Evolutionary conservation across 1,140 invertebrate species (phyloP), one percentile per base, ranked within the genome.

Genomic region (Nasonia longicornis): DNA sequence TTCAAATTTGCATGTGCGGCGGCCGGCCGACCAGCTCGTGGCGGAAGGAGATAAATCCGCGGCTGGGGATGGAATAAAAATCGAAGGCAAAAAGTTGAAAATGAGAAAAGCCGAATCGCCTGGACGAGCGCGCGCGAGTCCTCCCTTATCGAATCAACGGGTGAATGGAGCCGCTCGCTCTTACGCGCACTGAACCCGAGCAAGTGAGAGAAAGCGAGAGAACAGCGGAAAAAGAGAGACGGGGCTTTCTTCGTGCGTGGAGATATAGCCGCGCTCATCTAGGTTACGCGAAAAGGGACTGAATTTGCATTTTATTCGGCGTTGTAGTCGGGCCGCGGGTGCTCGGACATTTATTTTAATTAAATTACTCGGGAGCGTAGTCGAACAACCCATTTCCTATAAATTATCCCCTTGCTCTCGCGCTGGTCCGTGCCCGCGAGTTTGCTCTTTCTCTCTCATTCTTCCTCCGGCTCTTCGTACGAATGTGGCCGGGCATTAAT

Each of bases 301-400:
- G 89, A 91, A 91, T 91, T 91, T 91, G 90, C 90, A 91, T 91
- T 91, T 91, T 91, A 90, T 91, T 90, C 88, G 88, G 85, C 87
- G 86, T 84, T 87, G 88, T 86, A 87, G 86, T 86, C 86, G 85
- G 84, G 86, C 38, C 81, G 85, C 63, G 31, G n/a, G 26, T 78
- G 84, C 84, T 86, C 87, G 89, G 89, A 91, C 90, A 91, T 91
- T 91, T 91, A 91, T 91, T 91, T 91, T 91, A 91, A 91, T 91
- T 91, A 91, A 91, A 91, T 91, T 91, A 91, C 90, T 90, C 85
- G 87, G 88, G 86, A 84, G 72, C 78, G 69, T 83, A 80, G 86
- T 91, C 90, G 90, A 91, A 91, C 90, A 90, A 91, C 87, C 90
- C 90, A 91, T 91, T 91, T 91, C 90, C 90, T 91, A 91, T 91